Conservation (phyloP, 1,140 invertebrate species). For the Neoseiulus cucumeris region DNA sequence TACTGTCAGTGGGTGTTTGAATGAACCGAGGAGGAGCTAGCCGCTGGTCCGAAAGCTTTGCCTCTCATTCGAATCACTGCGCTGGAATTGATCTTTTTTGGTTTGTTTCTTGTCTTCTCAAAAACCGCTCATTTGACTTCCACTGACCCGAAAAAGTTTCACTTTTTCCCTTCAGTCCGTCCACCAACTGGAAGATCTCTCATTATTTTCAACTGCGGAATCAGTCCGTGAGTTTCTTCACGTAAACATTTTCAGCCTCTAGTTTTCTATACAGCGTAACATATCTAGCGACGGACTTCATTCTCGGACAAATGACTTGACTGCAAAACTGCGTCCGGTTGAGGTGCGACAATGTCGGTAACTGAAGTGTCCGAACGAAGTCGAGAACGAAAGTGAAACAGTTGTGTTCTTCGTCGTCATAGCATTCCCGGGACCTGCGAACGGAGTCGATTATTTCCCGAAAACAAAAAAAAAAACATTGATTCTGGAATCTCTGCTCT, state of each 20-base stretch:
- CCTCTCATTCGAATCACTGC: too few relatives aligned
- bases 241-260: background rate
- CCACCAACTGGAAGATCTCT: too few relatives aligned
- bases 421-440: slow-evolving; percentile 26
- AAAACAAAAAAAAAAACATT: slow-evolving; percentile 1
- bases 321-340: slow-evolving; percentile 46
- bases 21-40: too few relatives aligned
- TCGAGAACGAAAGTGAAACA: slow-evolving; percentile 55
- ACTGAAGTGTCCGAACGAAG: slow-evolving; percentile 42
- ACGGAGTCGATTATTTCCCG: too few relatives aligned
- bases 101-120: too few relatives aligned
- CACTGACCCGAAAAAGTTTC: too few relatives aligned
- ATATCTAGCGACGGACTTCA: slow-evolving; percentile 51
- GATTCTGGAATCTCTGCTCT: too few relatives aligned
- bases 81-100: too few relatives aligned
- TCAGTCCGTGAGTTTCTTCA: background rate
- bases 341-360: slow-evolving; percentile 39
- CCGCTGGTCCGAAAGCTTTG: too few relatives aligned
- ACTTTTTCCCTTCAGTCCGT: too few relatives aligned
- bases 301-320: slow-evolving; percentile 47
- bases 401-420: slow-evolving; percentile 48
- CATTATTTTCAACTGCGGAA: background rate
- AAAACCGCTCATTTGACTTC: too few relatives aligned
- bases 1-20: too few relatives aligned
- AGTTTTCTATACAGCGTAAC: slow-evolving; percentile 47